Base-by-base conservation (phyloP, 2,797 vertebrate genomes). In the Steatocranus sp. region DNA sequence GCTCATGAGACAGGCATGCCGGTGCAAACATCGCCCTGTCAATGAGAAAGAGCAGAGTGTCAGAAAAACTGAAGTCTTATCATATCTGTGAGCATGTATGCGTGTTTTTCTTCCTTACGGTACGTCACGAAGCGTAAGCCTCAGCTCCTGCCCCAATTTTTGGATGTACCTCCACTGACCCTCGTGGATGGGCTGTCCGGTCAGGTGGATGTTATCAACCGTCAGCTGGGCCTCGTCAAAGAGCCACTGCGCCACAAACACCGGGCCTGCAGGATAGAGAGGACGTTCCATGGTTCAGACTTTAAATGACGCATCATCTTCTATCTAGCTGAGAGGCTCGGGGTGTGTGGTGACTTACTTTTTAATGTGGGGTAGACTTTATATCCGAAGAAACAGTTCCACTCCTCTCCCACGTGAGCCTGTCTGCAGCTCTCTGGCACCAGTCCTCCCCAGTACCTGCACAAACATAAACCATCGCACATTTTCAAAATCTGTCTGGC, bases 361-460 rank as follows among this genome's bases (percentile, higher is more conserved):
- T 96, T 97, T 86, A 99, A 93, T 0, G 97, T 98, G 1, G 98
- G 97, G 88, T 97, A 98, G 81, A 99, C 94, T 94, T 98, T 99
- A 89, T 99, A 98, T 4, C 98, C 98, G 46, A 99, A 99, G 92
- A 98, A 99, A 85, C 98, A 99, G 84, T 98, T 98, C 98, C 98
- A 99, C 86, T 99, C 98, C 41, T 98, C 97, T 46, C 97, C 98
- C 4, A 96, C 94, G 79, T 97, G 96, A 85, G 97, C 96, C 80
- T 97, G 97, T 79, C 96, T 96, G 84, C 98, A 99, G 93, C 95
- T 96, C 76, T 98, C 97, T 0, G 98, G 98, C 73, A 99, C 97
- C 58, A 97, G 66, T 3, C 97, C 96, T 0, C 96, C 96, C 98
- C 98, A 99, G 83, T 97, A 98, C 90, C 98, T 99, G 83, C 43